These are phyloP conservation scores for Marcusenius ussheri DNA, from an alignment of 2,113 vertebrate genomes.

Conservation along the genomic window DNA sequence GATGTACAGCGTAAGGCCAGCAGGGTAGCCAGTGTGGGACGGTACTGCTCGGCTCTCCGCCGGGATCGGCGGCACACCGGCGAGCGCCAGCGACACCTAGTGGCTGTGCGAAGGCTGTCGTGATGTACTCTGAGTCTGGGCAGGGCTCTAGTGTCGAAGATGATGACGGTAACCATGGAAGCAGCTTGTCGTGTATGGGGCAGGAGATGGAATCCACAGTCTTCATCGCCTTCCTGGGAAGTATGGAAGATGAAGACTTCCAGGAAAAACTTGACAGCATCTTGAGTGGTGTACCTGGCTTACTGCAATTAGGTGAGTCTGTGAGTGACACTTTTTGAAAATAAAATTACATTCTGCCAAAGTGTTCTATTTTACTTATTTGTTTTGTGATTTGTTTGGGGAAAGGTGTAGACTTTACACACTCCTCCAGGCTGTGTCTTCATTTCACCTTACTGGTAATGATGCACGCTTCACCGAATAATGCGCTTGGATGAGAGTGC, in stretches of 20 bases:
- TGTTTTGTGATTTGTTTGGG: not conserved
- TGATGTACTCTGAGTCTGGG: conserved; percentile 66
- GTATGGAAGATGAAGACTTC: conserved; percentile 85
- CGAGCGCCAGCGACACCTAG: conserved; percentile 46
- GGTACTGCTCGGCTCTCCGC: conserved; percentile 43
- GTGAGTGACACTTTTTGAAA: not conserved
- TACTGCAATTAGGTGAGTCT: conserved; percentile 80
- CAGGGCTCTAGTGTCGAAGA: conserved; percentile 79
- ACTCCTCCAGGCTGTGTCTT: not conserved
- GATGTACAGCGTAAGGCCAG: not conserved
- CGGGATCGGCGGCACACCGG: conserved; percentile 54
- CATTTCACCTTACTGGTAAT: not conserved
- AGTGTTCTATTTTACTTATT: not conserved
- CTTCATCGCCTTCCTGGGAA: conserved; percentile 87
- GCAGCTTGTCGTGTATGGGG: conserved; percentile 28
- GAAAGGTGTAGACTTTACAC: not conserved
- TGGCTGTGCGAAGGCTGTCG: conserved; percentile 59
- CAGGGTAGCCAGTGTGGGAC: conserved; percentile 39
- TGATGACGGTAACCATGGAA: conserved; percentile 45
- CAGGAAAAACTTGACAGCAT: conserved; percentile 75
- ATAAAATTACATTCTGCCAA: not conserved
- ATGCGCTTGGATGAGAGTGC: not conserved
- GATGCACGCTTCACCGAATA: not conserved
- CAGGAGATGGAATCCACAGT: conserved; percentile 67
- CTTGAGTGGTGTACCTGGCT: conserved; percentile 73